Evolutionary conservation across 2,888 invertebrate genomes (phyloP), one percentile per base, ranked within the genome.

Genomic region (Pyrgus malvae): DNA sequence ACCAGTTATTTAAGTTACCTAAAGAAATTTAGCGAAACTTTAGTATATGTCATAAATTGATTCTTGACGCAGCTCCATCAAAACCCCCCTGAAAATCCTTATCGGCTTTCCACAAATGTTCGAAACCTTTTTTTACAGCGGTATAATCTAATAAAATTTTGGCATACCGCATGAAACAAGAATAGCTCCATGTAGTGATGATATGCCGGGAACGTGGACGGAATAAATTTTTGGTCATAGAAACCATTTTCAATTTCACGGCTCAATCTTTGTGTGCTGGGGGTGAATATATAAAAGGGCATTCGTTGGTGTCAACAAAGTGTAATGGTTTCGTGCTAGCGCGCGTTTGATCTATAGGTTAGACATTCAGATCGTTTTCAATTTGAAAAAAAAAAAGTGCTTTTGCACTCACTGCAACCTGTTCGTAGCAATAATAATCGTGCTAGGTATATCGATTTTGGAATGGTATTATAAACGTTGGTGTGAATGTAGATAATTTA

Each of bases 201-300:
- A 79, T 84, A 83, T 76, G 77, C 74, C 60, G 71, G 62, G 72
- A 69, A 80, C 87, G 85, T 85, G 87, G 62, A 71, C 67, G 60
- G 86, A 87, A 89, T 89, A 88, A 73, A 83, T 82, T 88, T 84
- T 85, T 83, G 85, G 82, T 82, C 83, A 87, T 86, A 81, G 85
- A 81, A 87, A 85, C 82, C 82, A 87, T 87, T 88, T 89, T 87
- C 88, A 88, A 88, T 89, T 89, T 87, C 83, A 89, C 82, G 83
- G 83, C 85, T 88, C 88, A 89, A 88, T 89, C 87, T 87, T 86
- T 88, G 83, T 85, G 78, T 83, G 85, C 80, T 81, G 81, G 83
- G 83, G 82, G 84, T 83, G 86, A 86, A 89, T 89, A 86, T 86
- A 82, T 87, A 85, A 86, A 85, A 82, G 80, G 84, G 81, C 83